Base-by-base conservation (phyloP, 2,888 invertebrate genomes). In the Rhamphomyia laevipes region DNA sequence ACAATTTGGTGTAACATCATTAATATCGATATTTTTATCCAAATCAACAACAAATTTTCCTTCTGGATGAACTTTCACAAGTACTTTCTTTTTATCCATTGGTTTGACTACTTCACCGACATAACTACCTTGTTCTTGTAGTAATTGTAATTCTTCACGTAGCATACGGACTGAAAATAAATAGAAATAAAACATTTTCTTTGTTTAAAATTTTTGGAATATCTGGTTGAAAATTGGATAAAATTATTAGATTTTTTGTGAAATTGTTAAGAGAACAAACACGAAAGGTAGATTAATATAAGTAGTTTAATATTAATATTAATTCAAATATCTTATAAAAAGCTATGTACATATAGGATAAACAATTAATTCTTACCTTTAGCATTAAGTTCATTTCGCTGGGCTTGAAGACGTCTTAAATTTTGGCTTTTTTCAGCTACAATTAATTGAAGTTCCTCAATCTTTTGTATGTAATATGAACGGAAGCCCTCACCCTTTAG, bases 81-180 rank as follows among this genome's bases (percentile, higher is more conserved):
- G 77, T 0, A 99, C 97, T 71, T 99, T 99, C 73, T 99, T 99
- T 71, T 99, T 99, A 70, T 99, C 99, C 97, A 99, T 99, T 0
- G 96, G 95, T 67, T 99, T 97, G 0, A 97, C 96, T 5, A 99
- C 97, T 74, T 99, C 99, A 11, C 99, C 99, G 3, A 99, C 99
- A 73, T 99, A 97, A 16, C 96, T 96, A 13, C 99, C 99, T 68
- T 99, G 99, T 64, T 99, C 99, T 68, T 89, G 88, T 12, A 99
- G 75, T 23, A 97, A 77, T 73, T 97, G 96, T 1, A 99, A 74
- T 67, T 99, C 99, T 66, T 99, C 99, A 10, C 97, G 82, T 53
- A 99, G 71, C 91, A 96, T 91, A 31, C 99, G 86, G 42, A 99
- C 97, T 90, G 63, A 21, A 71, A 68, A 41, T 16, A 51, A 38